Base-by-base conservation (phyloP, 2,113 vertebrate species). In the Callionymus lyra region DNA sequence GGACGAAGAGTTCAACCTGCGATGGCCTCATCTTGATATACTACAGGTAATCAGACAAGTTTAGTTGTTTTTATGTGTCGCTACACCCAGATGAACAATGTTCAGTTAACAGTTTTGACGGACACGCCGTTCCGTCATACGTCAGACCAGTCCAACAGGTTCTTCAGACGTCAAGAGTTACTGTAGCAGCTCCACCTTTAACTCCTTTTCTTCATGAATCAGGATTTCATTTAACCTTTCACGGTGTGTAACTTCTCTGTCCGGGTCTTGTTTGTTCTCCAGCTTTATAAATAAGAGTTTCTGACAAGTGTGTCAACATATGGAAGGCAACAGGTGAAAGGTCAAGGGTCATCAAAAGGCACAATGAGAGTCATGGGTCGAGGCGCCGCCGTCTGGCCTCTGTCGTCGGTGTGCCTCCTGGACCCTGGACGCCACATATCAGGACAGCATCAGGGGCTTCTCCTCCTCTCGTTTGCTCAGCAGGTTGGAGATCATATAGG, bases 401-500 rank as follows among this genome's bases (percentile, higher is more conserved):
- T 31, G 59, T 66, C 42, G 5, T 10, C 35, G n/a, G 31, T 12
- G 14, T 9, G 16, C 16, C 17, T 34, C n/a, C 47, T 49, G 59
- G 48, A 63, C 37, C 47, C 31, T 40, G 58, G 59, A 47, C 2
- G 46, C 38, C 43, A 52, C 4, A 13, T 43, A 55, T 86, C 77
- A 85, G 31, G 82, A 63, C 63, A 69, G 27, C 16, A 87, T 82
- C 5, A 87, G 42, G 2, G 70, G 73, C 37, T 77, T 85, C 33
- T 79, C 76, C 17, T 88, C 86, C 0, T 81, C 80, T 1, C 48
- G 66, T 19, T 57, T 62, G 38, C 10, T 42, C 39, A 85, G 12
- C 37, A 88, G 68, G 6, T 81, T 81, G n/a, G 80, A 70, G 19
- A 88, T 6, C 86, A 86, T 85, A 58, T 53, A 76, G 9, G 84